Evolutionary conservation across 2,113 vertebrate genomes (phyloP), one percentile per base, ranked within the genome.

Genomic region (Malurus melanocephalus): DNA sequence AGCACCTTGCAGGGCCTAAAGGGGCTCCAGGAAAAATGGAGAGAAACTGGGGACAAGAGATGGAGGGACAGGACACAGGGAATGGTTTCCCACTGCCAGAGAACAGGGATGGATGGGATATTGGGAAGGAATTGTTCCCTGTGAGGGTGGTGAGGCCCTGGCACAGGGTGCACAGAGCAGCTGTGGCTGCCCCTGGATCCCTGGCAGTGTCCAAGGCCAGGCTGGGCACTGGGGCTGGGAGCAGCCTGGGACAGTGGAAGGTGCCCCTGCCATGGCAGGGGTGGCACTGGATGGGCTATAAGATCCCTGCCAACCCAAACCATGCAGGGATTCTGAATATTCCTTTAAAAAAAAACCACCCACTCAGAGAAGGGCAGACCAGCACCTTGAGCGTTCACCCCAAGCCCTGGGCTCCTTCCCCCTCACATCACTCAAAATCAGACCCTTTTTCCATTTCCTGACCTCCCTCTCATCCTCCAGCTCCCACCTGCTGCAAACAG

Each of bases 271-370:
- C 55, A n/a, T 16, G 43, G 43, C 33, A 22, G 49, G 13, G 56
- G 20, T 33, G 42, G 33, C 0, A 27, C 5, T 9, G 26, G 21
- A 1, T 45, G 45, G 3, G 3, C 0, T 40, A 11, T 38, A 0
- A 45, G 5, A 27, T 21, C 27, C 15, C 13, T 56, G 13, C 45
- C 67, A 17, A 24, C 9, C 16, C 18, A 66, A 33, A 6, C 7
- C 13, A 11, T 24, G 33, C 14, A 11, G 26, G 16, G 10, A 42
- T 56, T 60, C 28, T 8, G 24, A 46, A 30, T 22, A 46, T 33
- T 40, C 16, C 10, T 46, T 17, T 72, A 83, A 46, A 86, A 46
- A 86, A 72, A 91, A 86, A n/a, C n/a, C 3, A 74, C 61, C 4
- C 2, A 2, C 32, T 49, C 13, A 6, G 76, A 80, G 69, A 72